Percentiles rank a stretch among this genome's conserved stretches.
Evolutionary conservation across 2,797 vertebrate species (phyloP).

Genomic region (Phalloptychus januarius): DNA sequence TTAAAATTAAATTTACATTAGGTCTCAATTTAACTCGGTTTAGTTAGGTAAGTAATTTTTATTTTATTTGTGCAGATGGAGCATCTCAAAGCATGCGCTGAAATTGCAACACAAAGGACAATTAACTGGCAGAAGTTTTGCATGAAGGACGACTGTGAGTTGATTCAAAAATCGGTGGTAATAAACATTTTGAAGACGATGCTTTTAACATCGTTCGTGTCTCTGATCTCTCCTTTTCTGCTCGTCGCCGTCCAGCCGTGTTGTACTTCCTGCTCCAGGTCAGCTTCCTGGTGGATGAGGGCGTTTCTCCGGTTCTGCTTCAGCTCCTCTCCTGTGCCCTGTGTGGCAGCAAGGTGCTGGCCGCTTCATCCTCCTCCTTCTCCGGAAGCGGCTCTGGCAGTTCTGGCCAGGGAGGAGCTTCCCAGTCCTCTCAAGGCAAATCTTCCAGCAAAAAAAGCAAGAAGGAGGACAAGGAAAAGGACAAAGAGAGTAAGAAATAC

Average conservation of each 20-base stretch:
- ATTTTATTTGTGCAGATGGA: slow-evolving; percentile 87
- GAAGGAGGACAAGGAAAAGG: slow-evolving; percentile 98
- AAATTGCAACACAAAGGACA: slow-evolving; percentile 96
- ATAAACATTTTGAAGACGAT: background rate
- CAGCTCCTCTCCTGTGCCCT: slow-evolving; percentile 97
- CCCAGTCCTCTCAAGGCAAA: slow-evolving; percentile 91
- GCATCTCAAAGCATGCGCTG: slow-evolving; percentile 96
- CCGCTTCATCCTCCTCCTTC: slow-evolving; percentile 78
- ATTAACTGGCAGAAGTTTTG: slow-evolving; percentile 99
- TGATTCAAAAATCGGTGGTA: background rate
- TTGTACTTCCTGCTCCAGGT: slow-evolving; percentile 98
- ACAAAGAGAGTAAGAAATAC: slow-evolving; percentile 94
- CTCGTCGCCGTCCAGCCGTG: slow-evolving; percentile 82
- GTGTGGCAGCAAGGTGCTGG: slow-evolving; percentile 96
- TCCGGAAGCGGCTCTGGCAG: slow-evolving; percentile 79
- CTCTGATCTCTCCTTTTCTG: background rate
- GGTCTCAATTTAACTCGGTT: too few relatives aligned
- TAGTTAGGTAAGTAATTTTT: too few relatives aligned
- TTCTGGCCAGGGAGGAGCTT: slow-evolving; percentile 80
- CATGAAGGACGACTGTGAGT: slow-evolving; percentile 98
- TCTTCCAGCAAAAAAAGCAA: slow-evolving; percentile 98
- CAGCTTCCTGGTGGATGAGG: slow-evolving; percentile 97
- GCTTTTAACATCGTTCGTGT: background rate
- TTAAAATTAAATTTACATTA: too few relatives aligned
- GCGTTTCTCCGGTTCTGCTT: slow-evolving; percentile 93